phyloP scores from a whole-genome alignment of 2,797 vertebrate genomes.

The Botia almorhae region DNA sequence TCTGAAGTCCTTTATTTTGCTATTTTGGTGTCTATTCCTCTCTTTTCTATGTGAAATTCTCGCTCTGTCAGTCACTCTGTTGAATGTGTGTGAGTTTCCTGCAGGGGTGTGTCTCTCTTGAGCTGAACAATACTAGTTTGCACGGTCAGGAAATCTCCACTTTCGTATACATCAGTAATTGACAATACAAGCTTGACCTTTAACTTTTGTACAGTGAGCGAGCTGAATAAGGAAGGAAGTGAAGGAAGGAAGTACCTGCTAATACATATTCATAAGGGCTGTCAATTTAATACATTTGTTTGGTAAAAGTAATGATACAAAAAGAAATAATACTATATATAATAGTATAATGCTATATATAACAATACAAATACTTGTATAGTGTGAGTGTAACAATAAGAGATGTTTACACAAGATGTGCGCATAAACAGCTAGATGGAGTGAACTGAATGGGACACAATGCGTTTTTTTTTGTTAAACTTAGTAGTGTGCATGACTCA shows the following conservation, averaged over 20 bases:
- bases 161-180: constrained; percentile 35
- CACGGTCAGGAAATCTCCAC: constrained; percentile 49
- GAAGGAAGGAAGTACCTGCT: neutral
- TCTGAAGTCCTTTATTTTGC: constrained; percentile 18
- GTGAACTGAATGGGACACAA: too few relatives aligned
- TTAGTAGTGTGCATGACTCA: too few relatives aligned
- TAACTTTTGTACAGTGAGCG: constrained; percentile 36
- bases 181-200: constrained; percentile 59
- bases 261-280: neutral
- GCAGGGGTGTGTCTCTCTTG: constrained; percentile 34
- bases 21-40: constrained; percentile 18
- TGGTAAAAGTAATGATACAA: neutral
- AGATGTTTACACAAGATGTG: too few relatives aligned
- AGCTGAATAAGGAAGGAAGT: constrained; percentile 45
- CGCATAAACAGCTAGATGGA: too few relatives aligned
- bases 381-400: too few relatives aligned
- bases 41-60: constrained; percentile 18
- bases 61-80: constrained; percentile 3
- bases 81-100: constrained; percentile 15
- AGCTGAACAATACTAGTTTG: constrained; percentile 52
- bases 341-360: too few relatives aligned
- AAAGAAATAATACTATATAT: too few relatives aligned
- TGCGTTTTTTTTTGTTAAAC: too few relatives aligned
- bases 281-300: neutral
- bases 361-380: too few relatives aligned